Percentiles rank a stretch among this genome's conserved stretches.
Evolutionary conservation across 1,140 invertebrate species (phyloP).

Genomic region (Notospermus geniculatus): DNA sequence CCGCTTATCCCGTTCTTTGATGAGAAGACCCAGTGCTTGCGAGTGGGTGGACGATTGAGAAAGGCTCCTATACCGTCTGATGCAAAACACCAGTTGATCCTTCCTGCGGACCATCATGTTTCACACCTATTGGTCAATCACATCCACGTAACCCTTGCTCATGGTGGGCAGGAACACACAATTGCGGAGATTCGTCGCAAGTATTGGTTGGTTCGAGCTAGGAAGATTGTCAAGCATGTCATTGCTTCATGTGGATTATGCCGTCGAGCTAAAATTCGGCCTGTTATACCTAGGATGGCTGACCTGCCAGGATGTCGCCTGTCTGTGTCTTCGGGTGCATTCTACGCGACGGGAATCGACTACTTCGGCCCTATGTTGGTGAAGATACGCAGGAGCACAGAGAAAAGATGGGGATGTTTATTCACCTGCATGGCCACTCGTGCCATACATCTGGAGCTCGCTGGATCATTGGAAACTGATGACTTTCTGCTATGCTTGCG

Average conservation of each 20-base stretch:
- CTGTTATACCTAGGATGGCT: no score
- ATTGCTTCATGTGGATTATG: neutral
- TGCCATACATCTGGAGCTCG: constrained; percentile 18
- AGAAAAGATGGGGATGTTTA: constrained; percentile 20
- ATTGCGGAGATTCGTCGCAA: neutral
- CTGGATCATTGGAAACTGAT: constrained; percentile 11
- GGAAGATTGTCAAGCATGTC: neutral
- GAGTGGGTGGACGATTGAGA: neutral
- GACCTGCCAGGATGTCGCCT: no score
- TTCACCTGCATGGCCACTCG: constrained; percentile 20
- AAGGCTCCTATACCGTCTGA: neutral
- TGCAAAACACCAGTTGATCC: constrained; percentile 9
- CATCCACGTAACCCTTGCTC: neutral
- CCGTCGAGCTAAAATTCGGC: neutral
- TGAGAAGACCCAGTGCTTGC: neutral
- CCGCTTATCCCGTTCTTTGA: neutral
- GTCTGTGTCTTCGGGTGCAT: constrained; percentile 9
- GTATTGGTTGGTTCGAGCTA: constrained; percentile 4
- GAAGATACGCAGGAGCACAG: constrained; percentile 12
- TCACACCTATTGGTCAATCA: constrained; percentile 1
- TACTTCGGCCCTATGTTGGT: no score
- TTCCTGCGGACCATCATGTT: neutral
- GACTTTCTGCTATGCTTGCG: constrained; percentile 10
- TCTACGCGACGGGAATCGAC: constrained; percentile 14
- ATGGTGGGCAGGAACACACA: constrained; percentile 2